Percentiles rank a stretch among this genome's conserved stretches.
Conservation (phyloP, 2,113 vertebrate genomes). For the Pseudolaguvia tuberculata region DNA sequence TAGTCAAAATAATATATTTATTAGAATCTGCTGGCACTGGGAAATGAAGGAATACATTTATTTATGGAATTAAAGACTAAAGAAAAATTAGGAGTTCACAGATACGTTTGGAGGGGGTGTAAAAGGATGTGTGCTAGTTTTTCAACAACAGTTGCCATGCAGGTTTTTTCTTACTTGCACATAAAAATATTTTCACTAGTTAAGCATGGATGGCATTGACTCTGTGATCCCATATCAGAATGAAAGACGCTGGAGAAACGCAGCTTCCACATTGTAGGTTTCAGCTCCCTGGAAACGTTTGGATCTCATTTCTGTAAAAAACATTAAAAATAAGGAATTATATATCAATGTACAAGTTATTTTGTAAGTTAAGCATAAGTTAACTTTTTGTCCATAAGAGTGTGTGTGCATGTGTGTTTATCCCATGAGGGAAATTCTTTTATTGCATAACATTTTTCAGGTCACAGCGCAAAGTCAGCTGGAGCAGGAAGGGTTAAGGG, state of each 20-base stretch:
- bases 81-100: neutral
- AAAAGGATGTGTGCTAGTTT: neutral
- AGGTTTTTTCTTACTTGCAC: neutral
- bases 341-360: neutral
- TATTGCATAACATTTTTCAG: no score
- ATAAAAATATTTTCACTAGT: neutral
- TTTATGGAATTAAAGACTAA: neutral
- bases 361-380: no score
- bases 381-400: no score
- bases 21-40: neutral
- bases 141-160: neutral
- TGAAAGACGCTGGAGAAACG: no score
- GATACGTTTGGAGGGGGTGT: neutral
- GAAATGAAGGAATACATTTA: neutral
- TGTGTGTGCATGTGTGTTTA: no score
- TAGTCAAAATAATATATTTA: constrained; percentile 4
- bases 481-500: no score
- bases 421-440: no score
- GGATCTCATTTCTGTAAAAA: neutral
- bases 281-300: neutral
- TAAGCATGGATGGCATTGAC: neutral
- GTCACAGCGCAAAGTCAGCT: no score
- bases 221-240: neutral
- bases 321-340: neutral
- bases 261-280: neutral